phyloP scores from a whole-genome alignment of 2,888 invertebrate genomes.

The Amaurobius ferox region DNA sequence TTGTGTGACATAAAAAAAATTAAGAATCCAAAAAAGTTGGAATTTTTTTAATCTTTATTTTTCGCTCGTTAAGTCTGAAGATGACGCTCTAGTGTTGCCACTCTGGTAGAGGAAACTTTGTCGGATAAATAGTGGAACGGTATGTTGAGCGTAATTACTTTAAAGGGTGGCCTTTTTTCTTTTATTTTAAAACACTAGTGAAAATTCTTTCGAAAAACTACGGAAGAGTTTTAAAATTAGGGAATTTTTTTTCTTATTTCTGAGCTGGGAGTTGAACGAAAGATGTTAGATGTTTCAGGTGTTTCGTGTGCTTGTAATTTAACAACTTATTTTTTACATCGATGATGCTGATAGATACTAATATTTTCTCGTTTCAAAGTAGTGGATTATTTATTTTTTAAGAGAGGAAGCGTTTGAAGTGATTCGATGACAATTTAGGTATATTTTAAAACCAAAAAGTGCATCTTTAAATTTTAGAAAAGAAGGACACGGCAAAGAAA shows the following conservation, averaged over 20 bases:
- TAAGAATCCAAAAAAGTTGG: constrained; percentile 23
- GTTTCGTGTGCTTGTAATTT: not conserved
- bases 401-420: not conserved
- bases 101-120: constrained; percentile 29
- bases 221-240: constrained; percentile 23
- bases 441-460: too few relatives aligned
- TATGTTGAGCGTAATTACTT: constrained; percentile 59
- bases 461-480: too few relatives aligned
- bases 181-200: constrained; percentile 17
- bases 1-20: constrained; percentile 51
- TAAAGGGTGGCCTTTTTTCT: constrained; percentile 23
- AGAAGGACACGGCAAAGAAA: too few relatives aligned
- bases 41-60: constrained; percentile 28
- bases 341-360: not conserved
- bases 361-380: not conserved
- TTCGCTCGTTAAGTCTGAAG: constrained; percentile 51
- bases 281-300: constrained; percentile 5
- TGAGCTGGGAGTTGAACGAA: not conserved
- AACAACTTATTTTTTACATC: not conserved
- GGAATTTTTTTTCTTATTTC: not conserved
- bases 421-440: too few relatives aligned
- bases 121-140: constrained; percentile 32
- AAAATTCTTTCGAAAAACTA: constrained; percentile 21
- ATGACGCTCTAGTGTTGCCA: constrained; percentile 47
- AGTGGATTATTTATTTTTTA: not conserved